Percentiles rank a stretch among this genome's conserved stretches.
Evolutionary conservation across 2,797 vertebrate species (phyloP).

Genomic region (Hydrolagus colliei): DNA sequence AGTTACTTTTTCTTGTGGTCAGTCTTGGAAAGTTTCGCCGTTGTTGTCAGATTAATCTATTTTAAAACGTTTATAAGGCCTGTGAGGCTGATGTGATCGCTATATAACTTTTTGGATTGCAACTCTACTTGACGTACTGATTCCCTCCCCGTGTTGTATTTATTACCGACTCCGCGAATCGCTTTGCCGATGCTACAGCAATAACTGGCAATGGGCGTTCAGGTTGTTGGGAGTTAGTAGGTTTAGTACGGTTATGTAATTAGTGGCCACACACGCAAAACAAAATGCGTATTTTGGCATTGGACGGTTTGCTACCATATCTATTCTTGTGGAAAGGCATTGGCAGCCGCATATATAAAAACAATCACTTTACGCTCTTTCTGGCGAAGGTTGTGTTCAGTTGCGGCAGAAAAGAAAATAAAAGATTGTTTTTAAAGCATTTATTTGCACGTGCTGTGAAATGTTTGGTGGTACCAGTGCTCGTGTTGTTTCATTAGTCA

Average conservation of each 20-base stretch:
- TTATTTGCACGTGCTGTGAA: conserved; percentile 3
- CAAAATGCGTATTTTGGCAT: not conserved
- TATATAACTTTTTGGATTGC: not conserved
- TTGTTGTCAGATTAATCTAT: not conserved
- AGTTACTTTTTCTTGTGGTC: not conserved
- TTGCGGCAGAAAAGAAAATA: not conserved
- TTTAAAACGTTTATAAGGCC: not conserved
- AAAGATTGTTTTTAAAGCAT: not conserved
- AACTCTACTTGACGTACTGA: not conserved
- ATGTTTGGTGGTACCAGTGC: not conserved
- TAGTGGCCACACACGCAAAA: not conserved
- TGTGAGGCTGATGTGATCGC: not conserved
- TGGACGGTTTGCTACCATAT: not conserved
- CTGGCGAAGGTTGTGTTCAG: not conserved
- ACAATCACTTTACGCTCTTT: not conserved
- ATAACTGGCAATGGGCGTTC: no score
- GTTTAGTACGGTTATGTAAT: not conserved
- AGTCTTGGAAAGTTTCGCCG: not conserved
- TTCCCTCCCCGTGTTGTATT: not conserved
- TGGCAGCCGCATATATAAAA: not conserved
- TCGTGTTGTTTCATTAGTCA: conserved; percentile 18
- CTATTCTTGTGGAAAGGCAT: not conserved
- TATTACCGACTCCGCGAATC: not conserved
- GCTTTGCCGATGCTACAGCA: not conserved
- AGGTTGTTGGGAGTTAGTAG: not conserved